Conservation (phyloP, 1,140 invertebrate genomes). For the Trichonephila clavata region DNA sequence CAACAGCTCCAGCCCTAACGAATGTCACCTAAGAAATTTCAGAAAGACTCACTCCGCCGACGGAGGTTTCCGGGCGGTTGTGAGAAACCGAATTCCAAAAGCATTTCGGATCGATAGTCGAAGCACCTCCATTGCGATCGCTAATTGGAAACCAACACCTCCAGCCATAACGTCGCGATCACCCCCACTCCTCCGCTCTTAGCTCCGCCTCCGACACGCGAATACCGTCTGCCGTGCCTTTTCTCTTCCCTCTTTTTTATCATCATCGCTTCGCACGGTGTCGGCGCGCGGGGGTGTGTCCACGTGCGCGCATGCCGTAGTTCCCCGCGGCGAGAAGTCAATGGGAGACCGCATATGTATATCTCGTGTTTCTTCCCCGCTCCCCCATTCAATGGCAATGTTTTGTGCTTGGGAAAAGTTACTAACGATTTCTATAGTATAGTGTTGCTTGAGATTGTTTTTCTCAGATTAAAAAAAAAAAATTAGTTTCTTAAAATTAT, state of each 20-base stretch:
- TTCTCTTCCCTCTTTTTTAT: no score
- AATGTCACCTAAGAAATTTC: no score
- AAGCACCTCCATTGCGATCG: not conserved
- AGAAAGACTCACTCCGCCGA: not conserved
- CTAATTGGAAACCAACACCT: constrained; percentile 41
- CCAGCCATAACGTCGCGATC: not conserved
- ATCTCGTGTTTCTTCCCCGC: not conserved
- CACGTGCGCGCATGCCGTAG: not conserved
- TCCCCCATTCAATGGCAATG: no score
- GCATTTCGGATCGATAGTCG: not conserved
- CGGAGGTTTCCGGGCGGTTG: not conserved
- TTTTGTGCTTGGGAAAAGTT: no score
- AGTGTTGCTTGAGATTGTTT: no score
- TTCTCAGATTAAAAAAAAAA: no score
- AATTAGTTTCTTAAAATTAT: no score
- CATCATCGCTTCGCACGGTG: not conserved
- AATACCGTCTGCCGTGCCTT: not conserved
- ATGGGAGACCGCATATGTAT: not conserved
- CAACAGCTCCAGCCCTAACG: no score
- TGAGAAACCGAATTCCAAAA: not conserved
- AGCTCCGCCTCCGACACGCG: constrained; percentile 4
- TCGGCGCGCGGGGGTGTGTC: not conserved
- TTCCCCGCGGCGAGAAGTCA: not conserved
- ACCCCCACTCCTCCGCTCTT: not conserved
- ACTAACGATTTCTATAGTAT: no score